Evolutionary conservation across 2,888 invertebrate genomes (phyloP).

Genomic region (Mesorhabditis spiculigera): DNA sequence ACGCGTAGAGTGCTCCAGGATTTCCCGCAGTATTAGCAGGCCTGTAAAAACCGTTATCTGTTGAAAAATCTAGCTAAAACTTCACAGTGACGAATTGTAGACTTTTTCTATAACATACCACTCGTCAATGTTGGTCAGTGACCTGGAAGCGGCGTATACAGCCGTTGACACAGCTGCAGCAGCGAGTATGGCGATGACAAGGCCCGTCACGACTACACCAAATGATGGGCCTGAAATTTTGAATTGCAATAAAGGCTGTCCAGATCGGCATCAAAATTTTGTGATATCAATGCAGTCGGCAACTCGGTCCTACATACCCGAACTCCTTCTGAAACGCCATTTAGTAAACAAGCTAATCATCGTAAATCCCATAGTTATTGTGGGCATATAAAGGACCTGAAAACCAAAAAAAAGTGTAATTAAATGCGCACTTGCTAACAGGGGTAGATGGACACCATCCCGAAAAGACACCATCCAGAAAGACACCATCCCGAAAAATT

Average conservation of each 20-base stretch:
- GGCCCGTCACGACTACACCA: not conserved
- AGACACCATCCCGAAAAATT: no score
- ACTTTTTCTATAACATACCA: not conserved
- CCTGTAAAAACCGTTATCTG: not conserved
- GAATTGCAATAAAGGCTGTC: not conserved
- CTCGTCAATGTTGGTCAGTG: not conserved
- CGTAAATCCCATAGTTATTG: not conserved
- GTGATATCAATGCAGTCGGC: no score
- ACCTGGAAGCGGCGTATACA: not conserved
- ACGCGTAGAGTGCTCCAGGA: slow-evolving; percentile 3
- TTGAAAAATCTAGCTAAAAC: no score
- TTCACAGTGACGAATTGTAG: no score
- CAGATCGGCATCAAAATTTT: not conserved
- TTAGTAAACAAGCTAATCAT: no score
- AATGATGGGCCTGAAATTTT: slow-evolving; percentile 4
- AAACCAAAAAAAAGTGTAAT: not conserved
- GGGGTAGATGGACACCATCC: no score
- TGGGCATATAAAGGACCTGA: not conserved
- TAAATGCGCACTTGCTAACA: no score
- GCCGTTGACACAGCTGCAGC: not conserved
- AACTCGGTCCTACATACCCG: no score
- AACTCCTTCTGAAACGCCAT: no score
- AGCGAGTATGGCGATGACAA: not conserved
- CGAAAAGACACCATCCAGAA: no score
- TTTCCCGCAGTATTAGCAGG: not conserved